Percentiles rank a stretch among this genome's conserved stretches.
These are phyloP conservation scores for Cepaea nemoralis DNA, from an alignment of 1,140 invertebrate species.

Conservation along the genomic window DNA sequence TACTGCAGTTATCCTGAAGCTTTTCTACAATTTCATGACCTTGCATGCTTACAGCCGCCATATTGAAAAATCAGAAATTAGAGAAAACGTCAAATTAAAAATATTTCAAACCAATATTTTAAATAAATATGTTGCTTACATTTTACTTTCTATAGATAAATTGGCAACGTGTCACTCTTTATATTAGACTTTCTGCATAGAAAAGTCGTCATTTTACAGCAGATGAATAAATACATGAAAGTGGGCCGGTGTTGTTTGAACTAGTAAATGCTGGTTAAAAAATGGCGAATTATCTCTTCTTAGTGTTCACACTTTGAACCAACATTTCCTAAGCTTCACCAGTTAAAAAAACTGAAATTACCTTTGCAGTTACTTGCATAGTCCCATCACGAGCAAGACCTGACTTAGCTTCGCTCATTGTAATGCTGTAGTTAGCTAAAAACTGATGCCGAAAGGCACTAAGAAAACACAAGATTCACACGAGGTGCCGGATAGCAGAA, in stretches of 20 bases:
- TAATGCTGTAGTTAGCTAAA: constrained; percentile 46
- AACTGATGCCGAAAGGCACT: constrained; percentile 48
- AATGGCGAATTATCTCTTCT: constrained; percentile 17
- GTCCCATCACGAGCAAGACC: constrained; percentile 64
- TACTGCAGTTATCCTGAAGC: neutral
- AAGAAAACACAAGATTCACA: constrained; percentile 54
- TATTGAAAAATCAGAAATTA: constrained; percentile 29
- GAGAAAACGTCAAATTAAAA: neutral
- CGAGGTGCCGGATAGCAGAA: constrained; percentile 52
- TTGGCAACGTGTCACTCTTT: neutral
- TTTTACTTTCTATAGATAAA: neutral
- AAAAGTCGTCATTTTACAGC: neutral
- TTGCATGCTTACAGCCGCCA: constrained; percentile 36
- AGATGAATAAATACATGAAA: neutral
- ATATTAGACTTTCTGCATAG: neutral
- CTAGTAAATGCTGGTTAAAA: constrained; percentile 17
- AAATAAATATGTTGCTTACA: neutral
- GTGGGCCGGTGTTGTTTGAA: neutral
- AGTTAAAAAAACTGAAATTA: constrained; percentile 51
- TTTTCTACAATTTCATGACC: constrained; percentile 18
- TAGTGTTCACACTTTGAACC: neutral
- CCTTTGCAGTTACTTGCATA: constrained; percentile 70
- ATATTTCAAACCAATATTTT: neutral
- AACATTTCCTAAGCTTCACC: neutral
- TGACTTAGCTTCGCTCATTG: constrained; percentile 64